phyloP scores from a whole-genome alignment of 2,888 invertebrate species.

The Danaus chrysippus region DNA sequence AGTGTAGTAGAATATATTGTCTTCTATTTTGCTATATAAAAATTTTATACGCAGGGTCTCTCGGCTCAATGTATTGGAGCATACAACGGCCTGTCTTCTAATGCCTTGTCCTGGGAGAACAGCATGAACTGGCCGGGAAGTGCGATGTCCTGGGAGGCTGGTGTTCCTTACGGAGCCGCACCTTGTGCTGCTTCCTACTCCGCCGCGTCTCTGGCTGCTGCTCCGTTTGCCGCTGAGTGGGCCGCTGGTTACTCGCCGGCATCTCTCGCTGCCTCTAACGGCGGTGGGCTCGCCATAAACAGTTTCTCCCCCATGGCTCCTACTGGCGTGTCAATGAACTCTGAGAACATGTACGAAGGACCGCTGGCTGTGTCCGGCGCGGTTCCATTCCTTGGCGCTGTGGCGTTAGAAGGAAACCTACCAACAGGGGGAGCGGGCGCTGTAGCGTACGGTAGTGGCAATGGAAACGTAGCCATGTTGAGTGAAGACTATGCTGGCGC shows the following conservation, averaged over 20 bases:
- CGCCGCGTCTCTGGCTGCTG: conserved; percentile 15
- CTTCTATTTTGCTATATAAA: not conserved
- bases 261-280: conserved; percentile 28
- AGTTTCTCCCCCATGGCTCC: conserved; percentile 42
- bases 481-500: conserved; percentile 23
- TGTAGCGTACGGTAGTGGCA: conserved; percentile 41
- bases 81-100: conserved; percentile 20
- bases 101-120: conserved; percentile 21
- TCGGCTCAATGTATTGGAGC: conserved; percentile 23
- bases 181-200: conserved; percentile 23
- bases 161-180: conserved; percentile 14
- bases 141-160: conserved; percentile 6
- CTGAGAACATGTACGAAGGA: conserved; percentile 44
- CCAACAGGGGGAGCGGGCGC: conserved; percentile 38
- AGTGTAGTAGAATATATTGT: not conserved
- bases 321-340: conserved; percentile 39
- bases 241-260: conserved; percentile 18
- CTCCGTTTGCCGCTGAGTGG: conserved; percentile 16
- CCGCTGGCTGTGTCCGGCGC: conserved; percentile 37
- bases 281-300: conserved; percentile 32
- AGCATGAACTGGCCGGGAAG: not conserved
- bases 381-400: conserved; percentile 45
- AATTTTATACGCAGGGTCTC: conserved; percentile 18
- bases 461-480: conserved; percentile 33
- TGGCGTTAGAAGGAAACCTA: conserved; percentile 40